phyloP scores from a whole-genome alignment of 1,140 invertebrate species.

The Palaemon carinicauda region DNA sequence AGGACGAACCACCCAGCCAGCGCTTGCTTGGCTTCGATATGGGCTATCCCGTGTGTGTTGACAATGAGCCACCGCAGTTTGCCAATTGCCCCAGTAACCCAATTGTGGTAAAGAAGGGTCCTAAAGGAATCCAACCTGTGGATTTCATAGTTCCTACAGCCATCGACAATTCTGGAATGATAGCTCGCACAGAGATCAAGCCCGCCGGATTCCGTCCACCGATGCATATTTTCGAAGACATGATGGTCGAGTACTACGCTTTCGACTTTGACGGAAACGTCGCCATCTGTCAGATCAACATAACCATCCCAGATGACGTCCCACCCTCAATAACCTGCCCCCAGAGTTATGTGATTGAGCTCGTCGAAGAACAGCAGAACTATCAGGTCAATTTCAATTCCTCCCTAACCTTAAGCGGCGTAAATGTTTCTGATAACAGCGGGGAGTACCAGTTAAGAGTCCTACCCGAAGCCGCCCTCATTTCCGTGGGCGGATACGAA shows the following conservation, averaged over 20 bases:
- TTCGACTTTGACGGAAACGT: conserved; percentile 97
- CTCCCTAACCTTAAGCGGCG: conserved; percentile 83
- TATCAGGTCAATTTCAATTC: conserved; percentile 94
- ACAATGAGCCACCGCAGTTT: conserved; percentile 95
- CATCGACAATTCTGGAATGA: conserved; percentile 91
- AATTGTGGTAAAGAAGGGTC: conserved; percentile 85
- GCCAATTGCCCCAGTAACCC: conserved; percentile 94
- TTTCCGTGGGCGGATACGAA: conserved; percentile 89
- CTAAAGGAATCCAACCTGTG: conserved; percentile 85
- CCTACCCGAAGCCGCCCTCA: conserved; percentile 84
- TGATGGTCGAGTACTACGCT: conserved; percentile 92
- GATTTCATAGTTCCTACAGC: conserved; percentile 93
- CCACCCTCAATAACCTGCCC: conserved; percentile 93
- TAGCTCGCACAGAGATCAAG: conserved; percentile 89
- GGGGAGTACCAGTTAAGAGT: conserved; percentile 77
- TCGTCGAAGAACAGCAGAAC: conserved; percentile 87
- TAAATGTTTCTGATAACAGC: conserved; percentile 88
- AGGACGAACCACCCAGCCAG: conserved; percentile 74
- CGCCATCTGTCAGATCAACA: conserved; percentile 95
- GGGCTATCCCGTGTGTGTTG: conserved; percentile 92
- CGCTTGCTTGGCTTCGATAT: conserved; percentile 92
- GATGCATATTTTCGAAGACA: conserved; percentile 87
- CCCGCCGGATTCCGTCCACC: conserved; percentile 91
- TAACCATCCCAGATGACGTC: conserved; percentile 88
- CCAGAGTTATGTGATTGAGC: conserved; percentile 93